phyloP scores from a whole-genome alignment of 2,888 invertebrate species.

The Nipponacmea schrenckii region DNA sequence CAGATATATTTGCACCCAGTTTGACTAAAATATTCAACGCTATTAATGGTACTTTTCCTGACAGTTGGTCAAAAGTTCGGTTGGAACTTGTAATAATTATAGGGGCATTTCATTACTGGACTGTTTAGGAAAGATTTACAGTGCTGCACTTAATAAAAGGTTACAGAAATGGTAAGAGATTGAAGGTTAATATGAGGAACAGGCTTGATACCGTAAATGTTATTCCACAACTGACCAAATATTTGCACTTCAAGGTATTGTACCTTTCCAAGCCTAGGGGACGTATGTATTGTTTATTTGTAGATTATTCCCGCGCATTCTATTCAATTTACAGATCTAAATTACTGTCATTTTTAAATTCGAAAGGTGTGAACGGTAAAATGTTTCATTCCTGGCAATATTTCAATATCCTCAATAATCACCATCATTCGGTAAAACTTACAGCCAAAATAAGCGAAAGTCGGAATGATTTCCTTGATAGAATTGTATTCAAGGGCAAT shows the following conservation, averaged over 20 bases:
- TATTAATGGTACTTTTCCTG: not conserved
- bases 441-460: no score
- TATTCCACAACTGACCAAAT: not conserved
- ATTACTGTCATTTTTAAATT: not conserved
- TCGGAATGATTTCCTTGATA: not conserved
- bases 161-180: no score
- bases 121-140: no score
- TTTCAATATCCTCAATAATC: no score
- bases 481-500: not conserved
- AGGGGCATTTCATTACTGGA: no score
- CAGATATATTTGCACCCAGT: not conserved
- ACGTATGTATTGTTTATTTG: no score
- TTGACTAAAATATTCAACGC: not conserved
- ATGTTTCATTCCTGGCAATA: not conserved
- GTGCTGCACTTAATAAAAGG: no score
- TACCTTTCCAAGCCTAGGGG: not conserved
- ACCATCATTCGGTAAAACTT: no score
- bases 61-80: not conserved
- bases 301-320: not conserved
- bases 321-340: not conserved
- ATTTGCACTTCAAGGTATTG: not conserved
- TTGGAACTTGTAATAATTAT: not conserved
- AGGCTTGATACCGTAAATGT: not conserved
- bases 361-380: not conserved
- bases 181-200: not conserved